A percentile compares a stretch with the other conserved stretches of the same genome.
Conservation (phyloP, 1,140 invertebrate species). For the Pteromalus puparum region DNA sequence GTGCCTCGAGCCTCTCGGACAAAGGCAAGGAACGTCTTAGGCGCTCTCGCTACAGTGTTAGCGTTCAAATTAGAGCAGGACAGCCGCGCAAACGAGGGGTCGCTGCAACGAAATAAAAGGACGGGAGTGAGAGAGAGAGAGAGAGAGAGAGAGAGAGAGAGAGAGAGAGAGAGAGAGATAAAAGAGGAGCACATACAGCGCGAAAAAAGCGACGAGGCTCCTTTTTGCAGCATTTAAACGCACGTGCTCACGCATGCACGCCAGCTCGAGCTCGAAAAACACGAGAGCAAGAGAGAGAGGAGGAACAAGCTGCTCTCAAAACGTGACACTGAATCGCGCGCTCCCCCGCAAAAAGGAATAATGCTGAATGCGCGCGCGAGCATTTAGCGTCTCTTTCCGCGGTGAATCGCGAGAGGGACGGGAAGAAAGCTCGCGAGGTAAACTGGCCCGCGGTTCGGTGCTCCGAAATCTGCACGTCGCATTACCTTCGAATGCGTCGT, state of each 20-base stretch:
- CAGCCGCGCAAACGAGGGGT: not conserved
- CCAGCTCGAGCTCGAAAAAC: not conserved
- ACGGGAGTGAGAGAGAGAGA: not conserved
- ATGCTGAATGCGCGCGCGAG: slow-evolving; percentile 57
- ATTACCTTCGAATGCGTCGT: slow-evolving; percentile 65
- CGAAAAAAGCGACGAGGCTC: not conserved
- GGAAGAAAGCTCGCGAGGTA: slow-evolving; percentile 14
- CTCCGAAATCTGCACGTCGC: slow-evolving; percentile 58
- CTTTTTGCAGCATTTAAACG: not conserved
- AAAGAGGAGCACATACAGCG: not conserved
- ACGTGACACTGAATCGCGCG: not conserved
- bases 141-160: too few relatives aligned
- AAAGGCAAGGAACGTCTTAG: slow-evolving; percentile 11
- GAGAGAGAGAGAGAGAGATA: not conserved
- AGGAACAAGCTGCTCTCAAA: not conserved
- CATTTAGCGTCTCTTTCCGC: not conserved
- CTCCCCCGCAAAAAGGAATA: slow-evolving; percentile 50
- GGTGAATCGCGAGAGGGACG: slow-evolving; percentile 6
- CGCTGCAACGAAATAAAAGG: not conserved
- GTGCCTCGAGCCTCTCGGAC: not conserved
- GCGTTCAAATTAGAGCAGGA: slow-evolving; percentile 14
- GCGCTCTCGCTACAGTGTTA: not conserved
- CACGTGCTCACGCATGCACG: slow-evolving; percentile 7
- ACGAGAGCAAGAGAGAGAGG: not conserved
- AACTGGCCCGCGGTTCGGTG: slow-evolving; percentile 5